These are phyloP conservation scores for Larimichthys crocea DNA, from an alignment of 2,113 vertebrate genomes.

Conservation along the genomic window DNA sequence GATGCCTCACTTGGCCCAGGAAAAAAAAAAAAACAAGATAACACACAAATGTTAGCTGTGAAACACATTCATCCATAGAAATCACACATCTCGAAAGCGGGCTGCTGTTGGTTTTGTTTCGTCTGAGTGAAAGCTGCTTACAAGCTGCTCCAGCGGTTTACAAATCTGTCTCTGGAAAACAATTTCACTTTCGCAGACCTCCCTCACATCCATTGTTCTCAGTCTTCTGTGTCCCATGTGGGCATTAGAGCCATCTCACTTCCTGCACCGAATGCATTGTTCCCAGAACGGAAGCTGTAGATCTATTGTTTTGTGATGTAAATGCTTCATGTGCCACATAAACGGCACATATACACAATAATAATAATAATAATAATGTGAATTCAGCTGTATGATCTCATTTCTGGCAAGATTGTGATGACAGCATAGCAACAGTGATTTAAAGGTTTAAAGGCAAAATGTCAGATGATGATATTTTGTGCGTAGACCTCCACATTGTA, in stretches of 20 bases:
- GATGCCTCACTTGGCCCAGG: conserved; percentile 8
- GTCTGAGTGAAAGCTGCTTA: conserved; percentile 69
- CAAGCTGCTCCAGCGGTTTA: conserved; percentile 66
- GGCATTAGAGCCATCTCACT: conserved; percentile 51
- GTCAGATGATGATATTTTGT: conserved; percentile 17
- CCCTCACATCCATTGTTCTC: conserved; percentile 61
- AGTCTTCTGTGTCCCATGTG: conserved; percentile 42
- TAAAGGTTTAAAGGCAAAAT: neutral
- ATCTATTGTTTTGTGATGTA: conserved; percentile 38
- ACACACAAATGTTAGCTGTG: conserved; percentile 14
- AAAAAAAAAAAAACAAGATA: conserved; percentile 14
- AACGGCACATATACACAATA: neutral
- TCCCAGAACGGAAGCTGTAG: conserved; percentile 9
- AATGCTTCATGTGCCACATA: conserved; percentile 15
- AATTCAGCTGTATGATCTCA: neutral
- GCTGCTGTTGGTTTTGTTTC: conserved; percentile 52
- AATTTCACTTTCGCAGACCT: conserved; percentile 59
- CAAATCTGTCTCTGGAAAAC: conserved; percentile 70
- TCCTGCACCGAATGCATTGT: conserved; percentile 37
- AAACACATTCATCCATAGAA: conserved; percentile 22
- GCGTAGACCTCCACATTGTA: neutral
- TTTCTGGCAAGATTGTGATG: neutral
- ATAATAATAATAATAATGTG: neutral
- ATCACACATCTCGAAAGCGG: conserved; percentile 6
- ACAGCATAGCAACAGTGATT: neutral